Evolutionary conservation across 2,797 vertebrate genomes (phyloP).

Genomic region (Scolopax rusticola): DNA sequence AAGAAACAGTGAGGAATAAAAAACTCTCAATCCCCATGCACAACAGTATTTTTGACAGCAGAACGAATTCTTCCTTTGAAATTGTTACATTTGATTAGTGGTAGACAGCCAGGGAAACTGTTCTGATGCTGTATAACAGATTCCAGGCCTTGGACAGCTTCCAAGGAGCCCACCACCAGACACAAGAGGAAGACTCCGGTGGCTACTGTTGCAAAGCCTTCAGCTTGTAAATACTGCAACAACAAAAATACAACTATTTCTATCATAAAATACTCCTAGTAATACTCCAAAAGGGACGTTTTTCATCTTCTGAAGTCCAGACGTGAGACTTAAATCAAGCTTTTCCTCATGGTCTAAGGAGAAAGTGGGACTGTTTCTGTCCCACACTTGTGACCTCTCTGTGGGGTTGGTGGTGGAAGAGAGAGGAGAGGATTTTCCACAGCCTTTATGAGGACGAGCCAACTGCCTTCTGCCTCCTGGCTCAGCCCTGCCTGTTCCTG

Average conservation of each 20-base stretch:
- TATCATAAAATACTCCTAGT: neutral
- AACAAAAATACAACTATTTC: neutral
- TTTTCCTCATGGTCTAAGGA: neutral
- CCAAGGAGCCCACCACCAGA: rapidly evolving
- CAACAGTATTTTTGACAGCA: neutral
- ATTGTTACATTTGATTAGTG: neutral
- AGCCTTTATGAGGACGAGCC: neutral
- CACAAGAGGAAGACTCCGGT: neutral
- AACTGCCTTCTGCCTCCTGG: neutral
- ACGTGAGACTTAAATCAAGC: neutral
- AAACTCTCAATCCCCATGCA: neutral
- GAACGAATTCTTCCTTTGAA: neutral
- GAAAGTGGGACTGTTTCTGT: neutral
- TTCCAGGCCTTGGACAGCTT: neutral
- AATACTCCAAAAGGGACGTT: neutral
- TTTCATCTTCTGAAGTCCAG: neutral
- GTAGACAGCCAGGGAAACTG: neutral
- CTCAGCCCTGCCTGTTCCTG: neutral
- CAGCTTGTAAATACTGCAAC: neutral
- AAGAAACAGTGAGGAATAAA: neutral
- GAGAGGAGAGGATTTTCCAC: neutral
- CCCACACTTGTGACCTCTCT: neutral
- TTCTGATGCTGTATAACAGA: neutral
- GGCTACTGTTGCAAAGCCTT: neutral
- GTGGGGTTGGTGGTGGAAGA: neutral